phyloP scores from a whole-genome alignment of 2,888 invertebrate species.

The Syritta pipiens region DNA sequence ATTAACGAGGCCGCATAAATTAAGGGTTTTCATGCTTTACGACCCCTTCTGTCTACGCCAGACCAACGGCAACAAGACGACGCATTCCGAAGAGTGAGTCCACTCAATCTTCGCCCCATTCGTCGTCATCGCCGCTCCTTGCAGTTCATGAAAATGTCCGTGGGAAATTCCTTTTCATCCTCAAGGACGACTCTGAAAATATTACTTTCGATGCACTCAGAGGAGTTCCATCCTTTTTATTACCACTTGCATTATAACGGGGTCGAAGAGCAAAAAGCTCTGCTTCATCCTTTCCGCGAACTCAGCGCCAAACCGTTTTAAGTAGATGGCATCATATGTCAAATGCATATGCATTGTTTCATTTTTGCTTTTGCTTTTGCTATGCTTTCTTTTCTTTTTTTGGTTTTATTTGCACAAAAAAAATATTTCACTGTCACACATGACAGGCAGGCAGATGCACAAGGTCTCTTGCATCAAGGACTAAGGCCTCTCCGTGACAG shows the following conservation, averaged over 20 bases:
- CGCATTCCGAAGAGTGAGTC: slow-evolving; percentile 51
- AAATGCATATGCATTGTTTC: slow-evolving; percentile 44
- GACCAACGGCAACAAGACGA: slow-evolving; percentile 49
- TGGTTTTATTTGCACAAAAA: slow-evolving; percentile 19
- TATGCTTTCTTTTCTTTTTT: not conserved
- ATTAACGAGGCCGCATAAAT: slow-evolving; percentile 59
- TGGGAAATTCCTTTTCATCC: slow-evolving; percentile 49
- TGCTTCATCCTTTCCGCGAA: slow-evolving; percentile 14
- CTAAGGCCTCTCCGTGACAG: slow-evolving; percentile 7
- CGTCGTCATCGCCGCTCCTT: not conserved
- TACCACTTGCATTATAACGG: slow-evolving; percentile 28
- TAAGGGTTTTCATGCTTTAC: slow-evolving; percentile 62
- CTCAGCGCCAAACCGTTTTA: slow-evolving; percentile 20
- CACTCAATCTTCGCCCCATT: slow-evolving; percentile 57
- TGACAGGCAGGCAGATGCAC: slow-evolving; percentile 47
- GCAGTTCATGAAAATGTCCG: slow-evolving; percentile 42
- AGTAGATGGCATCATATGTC: slow-evolving; percentile 39
- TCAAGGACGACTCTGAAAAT: slow-evolving; percentile 51
- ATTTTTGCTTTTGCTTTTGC: slow-evolving; percentile 26
- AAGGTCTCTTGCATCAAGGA: slow-evolving; percentile 14
- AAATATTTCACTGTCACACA: slow-evolving; percentile 47
- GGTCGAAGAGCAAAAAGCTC: not conserved
- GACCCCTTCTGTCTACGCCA: slow-evolving; percentile 60
- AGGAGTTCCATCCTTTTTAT: slow-evolving; percentile 43
- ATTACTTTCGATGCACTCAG: slow-evolving; percentile 59